Conservation (phyloP, 2,113 vertebrate genomes). For the Calidris pugnax region DNA sequence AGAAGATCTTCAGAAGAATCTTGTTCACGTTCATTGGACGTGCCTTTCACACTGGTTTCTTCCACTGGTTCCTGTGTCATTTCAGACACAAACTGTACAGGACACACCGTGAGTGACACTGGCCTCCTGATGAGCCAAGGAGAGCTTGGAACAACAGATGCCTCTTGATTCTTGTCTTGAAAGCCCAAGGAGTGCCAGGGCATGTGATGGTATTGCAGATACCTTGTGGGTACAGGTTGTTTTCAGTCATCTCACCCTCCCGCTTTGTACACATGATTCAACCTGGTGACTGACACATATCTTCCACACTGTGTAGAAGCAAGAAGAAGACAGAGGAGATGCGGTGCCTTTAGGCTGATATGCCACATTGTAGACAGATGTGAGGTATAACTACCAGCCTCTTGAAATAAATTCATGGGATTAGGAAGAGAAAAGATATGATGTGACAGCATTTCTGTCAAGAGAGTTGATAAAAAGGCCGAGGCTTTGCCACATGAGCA, state of each 20-base stretch:
- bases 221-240: neutral
- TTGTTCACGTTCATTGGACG: fast-evolving
- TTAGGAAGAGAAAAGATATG: slow-evolving; percentile 56
- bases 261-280: neutral
- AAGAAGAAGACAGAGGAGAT: neutral
- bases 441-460: slow-evolving; percentile 69
- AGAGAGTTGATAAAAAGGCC: slow-evolving; percentile 60
- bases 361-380: neutral
- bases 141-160: neutral
- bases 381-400: slow-evolving; percentile 42
- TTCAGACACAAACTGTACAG: neutral
- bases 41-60: neutral
- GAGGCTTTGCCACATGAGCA: slow-evolving; percentile 61
- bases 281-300: neutral
- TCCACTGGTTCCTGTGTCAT: neutral
- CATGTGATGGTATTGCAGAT: neutral
- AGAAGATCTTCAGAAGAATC: neutral
- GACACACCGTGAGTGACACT: neutral
- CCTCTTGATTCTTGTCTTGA: neutral
- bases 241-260: neutral
- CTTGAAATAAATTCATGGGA: slow-evolving; percentile 52
- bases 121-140: neutral
- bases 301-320: neutral
- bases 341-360: slow-evolving; percentile 13
- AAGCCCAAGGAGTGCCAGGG: neutral